These are phyloP conservation scores for Colossoma macropomum DNA, from an alignment of 2,113 vertebrate genomes.

Conservation along the genomic window DNA sequence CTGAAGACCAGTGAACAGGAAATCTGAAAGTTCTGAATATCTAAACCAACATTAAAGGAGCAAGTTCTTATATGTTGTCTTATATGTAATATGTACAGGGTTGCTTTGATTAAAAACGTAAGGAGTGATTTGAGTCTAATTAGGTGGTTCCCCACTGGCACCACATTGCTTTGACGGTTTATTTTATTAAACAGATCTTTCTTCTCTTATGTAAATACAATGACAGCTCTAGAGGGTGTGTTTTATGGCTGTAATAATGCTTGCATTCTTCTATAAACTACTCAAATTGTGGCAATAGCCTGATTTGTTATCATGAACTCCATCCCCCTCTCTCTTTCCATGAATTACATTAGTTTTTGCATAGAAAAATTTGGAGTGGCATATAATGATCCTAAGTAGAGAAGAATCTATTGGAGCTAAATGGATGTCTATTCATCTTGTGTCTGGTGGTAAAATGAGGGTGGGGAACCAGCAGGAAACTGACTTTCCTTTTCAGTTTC, in stretches of 20 bases:
- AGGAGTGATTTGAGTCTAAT: constrained; percentile 7
- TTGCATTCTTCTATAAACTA: background rate
- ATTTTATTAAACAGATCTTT: background rate
- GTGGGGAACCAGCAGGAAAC: constrained; percentile 30
- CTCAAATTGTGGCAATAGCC: constrained; percentile 3
- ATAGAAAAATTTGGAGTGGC: background rate
- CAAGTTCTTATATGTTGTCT: background rate
- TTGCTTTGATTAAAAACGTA: constrained; percentile 21
- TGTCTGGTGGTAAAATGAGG: background rate
- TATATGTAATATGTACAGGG: background rate
- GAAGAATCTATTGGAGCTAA: background rate
- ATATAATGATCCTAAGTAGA: constrained; percentile 24
- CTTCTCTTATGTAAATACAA: background rate
- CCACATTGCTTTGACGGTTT: background rate
- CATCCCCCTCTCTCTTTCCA: background rate
- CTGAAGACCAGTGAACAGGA: background rate
- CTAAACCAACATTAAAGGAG: constrained; percentile 6
- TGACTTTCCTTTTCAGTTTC: constrained; percentile 19
- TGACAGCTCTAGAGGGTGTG: background rate
- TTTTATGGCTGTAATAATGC: constrained; percentile 12
- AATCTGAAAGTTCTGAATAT: background rate
- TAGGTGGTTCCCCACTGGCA: background rate
- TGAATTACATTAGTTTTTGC: constrained; percentile 10
- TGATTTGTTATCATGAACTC: constrained; percentile 17
- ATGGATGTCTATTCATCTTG: constrained; percentile 4